These are phyloP conservation scores for Stylophora pistillata DNA, from an alignment of 64 coral and sea anemone genomes.

Conservation along the genomic window DNA sequence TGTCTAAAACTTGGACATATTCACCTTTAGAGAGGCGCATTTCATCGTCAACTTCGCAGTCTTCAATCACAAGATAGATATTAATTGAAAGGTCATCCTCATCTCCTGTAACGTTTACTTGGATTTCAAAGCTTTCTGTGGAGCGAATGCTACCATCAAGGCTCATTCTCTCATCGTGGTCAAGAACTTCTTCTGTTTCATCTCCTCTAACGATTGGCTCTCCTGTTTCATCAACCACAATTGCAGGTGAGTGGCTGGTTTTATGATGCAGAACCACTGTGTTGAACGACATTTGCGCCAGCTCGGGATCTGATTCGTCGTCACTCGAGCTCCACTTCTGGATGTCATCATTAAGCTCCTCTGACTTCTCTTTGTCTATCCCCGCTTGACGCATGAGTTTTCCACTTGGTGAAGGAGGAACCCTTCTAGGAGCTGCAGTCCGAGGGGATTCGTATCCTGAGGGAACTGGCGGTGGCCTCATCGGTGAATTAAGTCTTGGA, in stretches of 20 bases:
- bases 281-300: background rate
- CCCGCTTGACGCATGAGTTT: slow-evolving; percentile 9
- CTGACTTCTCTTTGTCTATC: background rate
- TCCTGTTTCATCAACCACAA: slow-evolving; percentile 9
- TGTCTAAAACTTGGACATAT: slow-evolving; percentile 42
- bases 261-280: background rate
- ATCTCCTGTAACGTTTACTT: background rate
- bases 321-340: slow-evolving; percentile 15
- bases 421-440: background rate
- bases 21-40: slow-evolving; percentile 34
- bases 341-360: slow-evolving; percentile 18
- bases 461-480: background rate
- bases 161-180: background rate
- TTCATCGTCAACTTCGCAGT: slow-evolving; percentile 34
- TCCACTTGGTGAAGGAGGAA: background rate
- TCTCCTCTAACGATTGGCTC: background rate
- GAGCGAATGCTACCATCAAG: background rate
- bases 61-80: background rate
- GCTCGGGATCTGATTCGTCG: slow-evolving; percentile 23
- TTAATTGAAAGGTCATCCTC: background rate
- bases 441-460: too few relatives aligned
- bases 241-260: background rate
- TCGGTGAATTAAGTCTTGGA: background rate
- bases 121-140: slow-evolving; percentile 51
- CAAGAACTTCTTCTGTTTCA: background rate